phyloP scores from a whole-genome alignment of 1,140 invertebrate species.

The Limonius californicus region DNA sequence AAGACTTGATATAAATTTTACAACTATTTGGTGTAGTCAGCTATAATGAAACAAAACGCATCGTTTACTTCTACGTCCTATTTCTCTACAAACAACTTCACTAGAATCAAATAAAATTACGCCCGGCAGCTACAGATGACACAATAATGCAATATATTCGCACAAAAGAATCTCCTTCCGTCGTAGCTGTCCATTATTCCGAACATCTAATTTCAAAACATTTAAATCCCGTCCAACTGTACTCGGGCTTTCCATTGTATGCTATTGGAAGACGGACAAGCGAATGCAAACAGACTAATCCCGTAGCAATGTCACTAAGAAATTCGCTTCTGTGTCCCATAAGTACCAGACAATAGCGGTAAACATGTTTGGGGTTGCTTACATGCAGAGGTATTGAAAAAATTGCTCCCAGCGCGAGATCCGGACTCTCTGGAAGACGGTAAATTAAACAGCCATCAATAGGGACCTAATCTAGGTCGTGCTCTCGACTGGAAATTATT shows the following conservation, averaged over 20 bases:
- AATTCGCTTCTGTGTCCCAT: slow-evolving; percentile 1
- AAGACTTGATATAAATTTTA: too few species aligned
- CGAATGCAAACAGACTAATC: slow-evolving; percentile 1
- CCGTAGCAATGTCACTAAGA: slow-evolving; percentile 9
- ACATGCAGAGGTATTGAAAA: slow-evolving; percentile 2
- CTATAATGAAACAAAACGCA: too few species aligned
- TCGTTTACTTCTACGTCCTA: too few species aligned
- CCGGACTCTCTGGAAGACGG: background rate
- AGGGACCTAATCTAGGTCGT: slow-evolving; percentile 7
- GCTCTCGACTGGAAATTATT: slow-evolving; percentile 4
- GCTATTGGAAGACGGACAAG: background rate
- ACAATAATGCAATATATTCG: too few species aligned
- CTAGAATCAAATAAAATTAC: too few species aligned
- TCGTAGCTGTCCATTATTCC: background rate
- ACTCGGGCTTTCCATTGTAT: background rate
- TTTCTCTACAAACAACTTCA: too few species aligned
- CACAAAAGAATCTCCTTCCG: background rate
- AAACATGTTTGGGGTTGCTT: slow-evolving; percentile 9
- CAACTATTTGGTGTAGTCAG: too few species aligned
- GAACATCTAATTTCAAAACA: background rate
- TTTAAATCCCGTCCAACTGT: slow-evolving; percentile 1
- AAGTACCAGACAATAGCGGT: slow-evolving; percentile 5
- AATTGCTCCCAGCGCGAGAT: slow-evolving; percentile 12
- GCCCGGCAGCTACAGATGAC: too few species aligned
- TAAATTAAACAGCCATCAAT: slow-evolving; percentile 12